Conservation (phyloP, 1,140 invertebrate species). For the Platyscapa corneri region DNA sequence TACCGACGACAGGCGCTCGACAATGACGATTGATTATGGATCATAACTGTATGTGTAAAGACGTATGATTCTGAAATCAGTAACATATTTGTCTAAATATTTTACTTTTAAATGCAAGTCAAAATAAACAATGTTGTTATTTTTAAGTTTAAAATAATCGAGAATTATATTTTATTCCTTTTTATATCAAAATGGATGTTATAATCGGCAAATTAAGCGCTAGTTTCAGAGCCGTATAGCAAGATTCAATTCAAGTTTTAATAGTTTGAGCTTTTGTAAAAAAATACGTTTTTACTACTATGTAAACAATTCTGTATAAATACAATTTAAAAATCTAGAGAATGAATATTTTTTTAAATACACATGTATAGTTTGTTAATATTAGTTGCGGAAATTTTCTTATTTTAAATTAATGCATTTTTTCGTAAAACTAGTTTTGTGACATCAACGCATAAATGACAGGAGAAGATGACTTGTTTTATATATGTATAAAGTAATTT, state of each 20-base stretch:
- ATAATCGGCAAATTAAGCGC: constrained; percentile 27
- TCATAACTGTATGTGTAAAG: constrained; percentile 22
- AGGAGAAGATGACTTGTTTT: constrained; percentile 28
- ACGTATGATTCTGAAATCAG: constrained; percentile 46
- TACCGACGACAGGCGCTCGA: constrained; percentile 10
- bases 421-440: constrained; percentile 29
- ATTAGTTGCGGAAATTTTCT: constrained; percentile 28
- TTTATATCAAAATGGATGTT: neutral
- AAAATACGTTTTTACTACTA: constrained; percentile 42
- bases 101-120: constrained; percentile 18
- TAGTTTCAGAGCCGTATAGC: constrained; percentile 40
- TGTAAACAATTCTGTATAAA: constrained; percentile 30
- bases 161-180: neutral
- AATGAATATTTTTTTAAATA: constrained; percentile 45
- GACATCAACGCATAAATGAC: neutral
- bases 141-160: constrained; percentile 4
- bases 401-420: constrained; percentile 41
- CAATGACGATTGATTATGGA: constrained; percentile 40
- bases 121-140: neutral
- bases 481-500: constrained; percentile 44
- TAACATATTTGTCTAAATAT: constrained; percentile 36
- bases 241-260: constrained; percentile 24
- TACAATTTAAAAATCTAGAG: constrained; percentile 22
- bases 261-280: constrained; percentile 16
- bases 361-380: constrained; percentile 50